Percentiles rank a stretch among this genome's conserved stretches.
Conservation (phyloP, 1,140 invertebrate species). For the Ooceraea biroi region DNA sequence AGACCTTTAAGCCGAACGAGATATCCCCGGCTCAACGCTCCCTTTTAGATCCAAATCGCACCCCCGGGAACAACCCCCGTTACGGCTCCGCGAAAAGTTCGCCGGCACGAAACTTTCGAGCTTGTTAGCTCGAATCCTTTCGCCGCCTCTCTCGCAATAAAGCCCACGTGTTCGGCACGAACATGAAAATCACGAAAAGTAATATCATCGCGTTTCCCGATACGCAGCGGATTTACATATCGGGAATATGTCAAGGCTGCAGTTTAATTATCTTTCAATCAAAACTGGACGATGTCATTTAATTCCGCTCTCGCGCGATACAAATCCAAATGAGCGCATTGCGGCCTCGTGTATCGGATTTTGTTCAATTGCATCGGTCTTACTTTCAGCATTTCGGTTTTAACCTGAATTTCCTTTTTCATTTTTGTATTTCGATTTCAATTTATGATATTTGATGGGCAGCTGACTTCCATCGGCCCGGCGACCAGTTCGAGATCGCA, state of each 20-base stretch:
- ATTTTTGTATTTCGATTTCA: not conserved
- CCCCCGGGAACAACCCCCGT: not conserved
- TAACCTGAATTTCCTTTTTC: not conserved
- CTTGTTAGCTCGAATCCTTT: slow-evolving; percentile 39
- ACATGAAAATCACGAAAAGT: not conserved
- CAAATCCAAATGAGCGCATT: no score
- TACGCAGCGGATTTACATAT: not conserved
- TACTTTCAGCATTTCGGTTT: no score
- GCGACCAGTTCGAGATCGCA: not conserved
- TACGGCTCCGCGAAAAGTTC: slow-evolving; percentile 19
- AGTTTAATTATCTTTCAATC: not conserved
- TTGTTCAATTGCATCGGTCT: no score
- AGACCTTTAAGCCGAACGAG: slow-evolving; percentile 23
- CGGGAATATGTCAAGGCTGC: not conserved
- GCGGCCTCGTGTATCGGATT: no score
- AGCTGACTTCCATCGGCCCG: not conserved
- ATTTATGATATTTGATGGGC: not conserved
- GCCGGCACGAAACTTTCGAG: slow-evolving; percentile 32
- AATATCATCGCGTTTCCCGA: not conserved
- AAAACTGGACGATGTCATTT: no score
- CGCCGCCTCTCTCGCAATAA: not conserved
- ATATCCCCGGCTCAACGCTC: not conserved
- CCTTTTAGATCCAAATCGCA: slow-evolving; percentile 51
- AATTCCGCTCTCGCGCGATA: no score
- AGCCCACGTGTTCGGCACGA: not conserved